phyloP scores from a whole-genome alignment of 2,113 vertebrate genomes.

The Podarcis muralis region DNA sequence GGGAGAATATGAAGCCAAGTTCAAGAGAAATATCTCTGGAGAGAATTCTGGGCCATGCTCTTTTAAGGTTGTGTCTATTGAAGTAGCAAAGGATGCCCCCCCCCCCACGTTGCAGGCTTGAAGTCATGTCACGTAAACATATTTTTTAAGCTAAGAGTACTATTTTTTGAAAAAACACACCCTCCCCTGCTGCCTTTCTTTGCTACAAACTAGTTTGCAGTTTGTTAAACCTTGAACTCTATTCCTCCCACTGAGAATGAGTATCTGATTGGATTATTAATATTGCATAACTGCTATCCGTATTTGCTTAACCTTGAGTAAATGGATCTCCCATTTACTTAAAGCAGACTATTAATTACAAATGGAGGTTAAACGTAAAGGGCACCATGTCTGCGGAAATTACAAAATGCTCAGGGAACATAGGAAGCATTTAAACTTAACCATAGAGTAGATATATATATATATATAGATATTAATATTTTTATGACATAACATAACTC shows the following conservation, averaged over 20 bases:
- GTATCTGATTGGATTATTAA: slow-evolving; percentile 72
- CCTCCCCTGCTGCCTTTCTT: slow-evolving; percentile 23
- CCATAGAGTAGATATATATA: neutral
- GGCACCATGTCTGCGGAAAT: slow-evolving; percentile 38
- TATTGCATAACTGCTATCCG: slow-evolving; percentile 65
- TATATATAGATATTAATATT: neutral
- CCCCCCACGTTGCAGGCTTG: neutral
- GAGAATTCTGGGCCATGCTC: neutral
- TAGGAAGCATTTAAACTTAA: neutral
- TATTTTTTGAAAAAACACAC: slow-evolving; percentile 4
- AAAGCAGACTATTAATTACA: slow-evolving; percentile 40
- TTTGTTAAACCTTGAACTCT: slow-evolving; percentile 67
- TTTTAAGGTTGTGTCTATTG: neutral
- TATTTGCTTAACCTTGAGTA: slow-evolving; percentile 59
- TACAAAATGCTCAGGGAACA: neutral
- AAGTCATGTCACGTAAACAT: no score
- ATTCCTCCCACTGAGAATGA: slow-evolving; percentile 66
- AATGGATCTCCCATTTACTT: slow-evolving; percentile 55
- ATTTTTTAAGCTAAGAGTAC: slow-evolving; percentile 2
- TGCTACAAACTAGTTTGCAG: slow-evolving; percentile 45
- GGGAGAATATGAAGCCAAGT: neutral
- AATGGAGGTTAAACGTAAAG: slow-evolving; percentile 11
- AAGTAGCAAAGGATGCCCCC: neutral
- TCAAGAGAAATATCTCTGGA: no score
- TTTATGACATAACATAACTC: neutral